Percentiles rank a stretch among this genome's conserved stretches.
Evolutionary conservation across 2,797 vertebrate species (phyloP).

Genomic region (Argentina silus): DNA sequence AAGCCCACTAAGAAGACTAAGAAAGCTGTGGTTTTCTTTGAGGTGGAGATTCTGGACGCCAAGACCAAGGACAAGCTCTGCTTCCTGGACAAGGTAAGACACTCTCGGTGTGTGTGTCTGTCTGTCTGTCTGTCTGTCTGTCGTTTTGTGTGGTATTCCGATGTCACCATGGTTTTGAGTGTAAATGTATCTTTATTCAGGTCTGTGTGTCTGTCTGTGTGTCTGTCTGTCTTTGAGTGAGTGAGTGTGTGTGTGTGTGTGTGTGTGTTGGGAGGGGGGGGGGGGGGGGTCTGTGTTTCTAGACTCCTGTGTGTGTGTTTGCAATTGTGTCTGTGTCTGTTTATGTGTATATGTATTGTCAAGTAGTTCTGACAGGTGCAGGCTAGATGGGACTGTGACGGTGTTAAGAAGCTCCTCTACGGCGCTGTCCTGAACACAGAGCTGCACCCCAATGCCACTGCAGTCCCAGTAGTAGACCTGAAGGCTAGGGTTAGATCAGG

Average conservation of each 20-base stretch:
- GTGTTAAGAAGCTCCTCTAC: too few relatives aligned
- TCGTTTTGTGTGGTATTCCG: neutral
- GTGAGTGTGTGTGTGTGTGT: neutral
- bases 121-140: too few relatives aligned
- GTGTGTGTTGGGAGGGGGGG: neutral
- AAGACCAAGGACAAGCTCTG: slow-evolving; percentile 95
- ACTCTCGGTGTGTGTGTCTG: neutral
- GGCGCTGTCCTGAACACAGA: too few relatives aligned
- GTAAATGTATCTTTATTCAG: slow-evolving; percentile 43
- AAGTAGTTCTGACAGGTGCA: slow-evolving; percentile 22
- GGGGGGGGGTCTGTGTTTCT: neutral
- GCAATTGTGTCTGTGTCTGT: too few relatives aligned
- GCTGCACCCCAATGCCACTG: too few relatives aligned
- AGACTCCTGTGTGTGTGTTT: neutral
- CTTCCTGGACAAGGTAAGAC: slow-evolving; percentile 94
- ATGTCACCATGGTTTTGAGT: slow-evolving; percentile 4
- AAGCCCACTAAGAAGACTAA: slow-evolving; percentile 87
- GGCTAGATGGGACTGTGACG: neutral
- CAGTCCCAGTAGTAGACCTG: too few relatives aligned
- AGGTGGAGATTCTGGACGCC: slow-evolving; percentile 97
- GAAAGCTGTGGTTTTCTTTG: slow-evolving; percentile 93
- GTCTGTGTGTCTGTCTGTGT: neutral
- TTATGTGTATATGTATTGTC: slow-evolving; percentile 8
- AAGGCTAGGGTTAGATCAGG: too few relatives aligned
- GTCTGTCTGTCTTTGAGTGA: neutral